A percentile compares a stretch with the other conserved stretches of the same genome.
Conservation (phyloP, 2,113 vertebrate species). For the Gulo gulo region DNA sequence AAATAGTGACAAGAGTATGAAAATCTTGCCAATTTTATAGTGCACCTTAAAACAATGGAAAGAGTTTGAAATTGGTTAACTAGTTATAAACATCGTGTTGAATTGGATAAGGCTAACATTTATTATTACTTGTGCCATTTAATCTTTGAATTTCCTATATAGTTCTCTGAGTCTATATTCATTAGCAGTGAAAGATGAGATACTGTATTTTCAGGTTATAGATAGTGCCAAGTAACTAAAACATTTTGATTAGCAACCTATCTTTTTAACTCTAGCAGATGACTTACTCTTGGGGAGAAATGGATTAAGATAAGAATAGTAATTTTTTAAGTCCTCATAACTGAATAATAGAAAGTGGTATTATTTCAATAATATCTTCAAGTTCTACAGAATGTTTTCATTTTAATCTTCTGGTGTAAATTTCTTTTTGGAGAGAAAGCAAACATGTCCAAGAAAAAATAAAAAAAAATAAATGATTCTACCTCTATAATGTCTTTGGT, state of each 20-base stretch:
- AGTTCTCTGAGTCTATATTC: slow-evolving; percentile 12
- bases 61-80: slow-evolving; percentile 38
- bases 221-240: slow-evolving; percentile 47
- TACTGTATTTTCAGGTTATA: slow-evolving; percentile 27
- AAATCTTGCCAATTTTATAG: slow-evolving; percentile 39
- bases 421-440: not conserved
- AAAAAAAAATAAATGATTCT: not conserved
- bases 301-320: slow-evolving; percentile 49
- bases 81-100: not conserved
- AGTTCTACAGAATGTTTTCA: slow-evolving; percentile 40
- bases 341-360: slow-evolving; percentile 19
- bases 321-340: slow-evolving; percentile 50
- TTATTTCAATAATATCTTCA: slow-evolving; percentile 54
- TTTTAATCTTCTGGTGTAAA: slow-evolving; percentile 15
- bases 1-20: slow-evolving; percentile 35
- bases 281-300: slow-evolving; percentile 39
- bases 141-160: slow-evolving; percentile 27
- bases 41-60: not conserved
- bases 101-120: slow-evolving; percentile 39
- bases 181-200: not conserved
- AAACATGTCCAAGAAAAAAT: not conserved
- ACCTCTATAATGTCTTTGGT: slow-evolving; percentile 11
- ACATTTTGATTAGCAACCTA: slow-evolving; percentile 63
- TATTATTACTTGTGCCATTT: slow-evolving; percentile 42
- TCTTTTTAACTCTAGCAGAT: slow-evolving; percentile 36